phyloP scores from a whole-genome alignment of 2,113 vertebrate species.

The Pandion haliaetus region DNA sequence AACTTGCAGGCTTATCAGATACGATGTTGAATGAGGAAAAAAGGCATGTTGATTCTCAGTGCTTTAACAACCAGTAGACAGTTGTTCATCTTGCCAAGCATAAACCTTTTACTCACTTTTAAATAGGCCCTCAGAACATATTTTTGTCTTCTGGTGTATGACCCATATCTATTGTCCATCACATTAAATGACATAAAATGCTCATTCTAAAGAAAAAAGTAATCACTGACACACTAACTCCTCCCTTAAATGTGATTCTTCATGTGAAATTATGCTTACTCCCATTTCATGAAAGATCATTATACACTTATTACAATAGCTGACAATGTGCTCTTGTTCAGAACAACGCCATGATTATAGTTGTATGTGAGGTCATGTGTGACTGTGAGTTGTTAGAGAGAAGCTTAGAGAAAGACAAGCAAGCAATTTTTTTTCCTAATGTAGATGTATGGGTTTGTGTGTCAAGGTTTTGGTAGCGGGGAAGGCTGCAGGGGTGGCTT shows the following conservation, averaged over 20 bases:
- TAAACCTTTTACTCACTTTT: constrained; percentile 15
- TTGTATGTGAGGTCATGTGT: neutral
- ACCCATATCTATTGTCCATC: neutral
- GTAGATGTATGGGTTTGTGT: neutral
- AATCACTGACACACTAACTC: neutral
- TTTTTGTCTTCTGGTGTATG: neutral
- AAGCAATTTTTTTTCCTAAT: neutral
- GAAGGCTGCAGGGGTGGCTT: no score
- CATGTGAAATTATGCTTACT: constrained; percentile 9
- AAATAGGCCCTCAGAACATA: neutral
- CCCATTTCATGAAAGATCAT: neutral
- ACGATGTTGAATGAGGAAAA: neutral
- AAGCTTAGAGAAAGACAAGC: neutral
- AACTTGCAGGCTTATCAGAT: neutral
- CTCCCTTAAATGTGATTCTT: constrained; percentile 1
- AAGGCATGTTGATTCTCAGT: neutral
- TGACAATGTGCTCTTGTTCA: neutral
- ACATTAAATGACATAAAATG: constrained; percentile 9
- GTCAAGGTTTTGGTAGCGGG: no score
- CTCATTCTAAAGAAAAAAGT: constrained; percentile 30
- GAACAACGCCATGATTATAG: neutral
- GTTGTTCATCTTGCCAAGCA: neutral
- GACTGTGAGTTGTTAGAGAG: neutral
- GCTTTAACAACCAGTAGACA: neutral
- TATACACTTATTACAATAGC: neutral